Evolutionary conservation across 2,797 vertebrate species (phyloP).

Genomic region (Siniperca undulata): DNA sequence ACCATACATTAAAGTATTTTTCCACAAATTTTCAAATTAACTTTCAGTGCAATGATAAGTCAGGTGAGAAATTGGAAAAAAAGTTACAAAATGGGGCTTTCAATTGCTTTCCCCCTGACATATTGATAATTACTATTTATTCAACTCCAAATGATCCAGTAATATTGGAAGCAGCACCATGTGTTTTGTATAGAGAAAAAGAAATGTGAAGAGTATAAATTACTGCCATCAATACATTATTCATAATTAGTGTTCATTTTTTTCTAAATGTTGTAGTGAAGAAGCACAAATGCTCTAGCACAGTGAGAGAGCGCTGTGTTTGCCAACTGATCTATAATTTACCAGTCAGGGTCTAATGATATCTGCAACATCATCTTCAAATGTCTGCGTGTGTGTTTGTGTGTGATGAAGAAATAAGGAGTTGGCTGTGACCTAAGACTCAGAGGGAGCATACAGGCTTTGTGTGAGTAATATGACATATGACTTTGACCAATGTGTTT

Average conservation of each 20-base stretch:
- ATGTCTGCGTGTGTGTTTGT: slow-evolving; percentile 5
- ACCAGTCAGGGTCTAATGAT: slow-evolving; percentile 45
- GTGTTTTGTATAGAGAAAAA: slow-evolving; percentile 1
- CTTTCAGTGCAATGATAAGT: neutral
- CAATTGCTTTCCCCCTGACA: neutral
- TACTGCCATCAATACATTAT: slow-evolving; percentile 38
- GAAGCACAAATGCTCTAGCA: slow-evolving; percentile 8
- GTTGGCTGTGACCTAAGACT: neutral
- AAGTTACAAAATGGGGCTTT: neutral
- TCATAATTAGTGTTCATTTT: slow-evolving; percentile 35
- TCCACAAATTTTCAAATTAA: neutral
- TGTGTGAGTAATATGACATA: slow-evolving; percentile 6
- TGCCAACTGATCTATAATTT: slow-evolving; percentile 56
- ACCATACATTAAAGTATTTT: neutral
- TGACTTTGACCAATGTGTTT: slow-evolving; percentile 1
- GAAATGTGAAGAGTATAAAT: slow-evolving; percentile 31
- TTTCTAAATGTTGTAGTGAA: slow-evolving; percentile 34
- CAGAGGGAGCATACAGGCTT: neutral
- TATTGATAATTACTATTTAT: slow-evolving; percentile 26
- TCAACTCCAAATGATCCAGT: slow-evolving; percentile 15
- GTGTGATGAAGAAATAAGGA: slow-evolving; percentile 6
- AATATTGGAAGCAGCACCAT: slow-evolving; percentile 16
- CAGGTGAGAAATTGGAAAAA: neutral
- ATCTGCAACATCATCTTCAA: slow-evolving; percentile 29
- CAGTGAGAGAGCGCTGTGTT: slow-evolving; percentile 15